Conservation (phyloP, 2,797 vertebrate genomes). For the Melanotaenia pygmaea region DNA sequence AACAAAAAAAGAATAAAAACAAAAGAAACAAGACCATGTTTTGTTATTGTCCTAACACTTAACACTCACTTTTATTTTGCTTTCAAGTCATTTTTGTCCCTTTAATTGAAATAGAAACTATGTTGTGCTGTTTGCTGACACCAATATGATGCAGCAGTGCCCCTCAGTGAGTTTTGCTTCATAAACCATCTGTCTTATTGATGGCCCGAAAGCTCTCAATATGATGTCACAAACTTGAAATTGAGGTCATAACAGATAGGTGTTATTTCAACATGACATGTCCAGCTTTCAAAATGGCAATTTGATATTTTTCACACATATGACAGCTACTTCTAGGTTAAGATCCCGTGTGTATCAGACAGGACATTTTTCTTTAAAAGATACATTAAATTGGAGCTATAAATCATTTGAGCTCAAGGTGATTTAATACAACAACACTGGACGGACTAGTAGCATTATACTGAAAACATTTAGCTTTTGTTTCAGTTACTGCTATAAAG, state of each 20-base stretch:
- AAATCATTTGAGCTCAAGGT: conserved; percentile 29
- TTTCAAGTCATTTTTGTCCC: conserved; percentile 20
- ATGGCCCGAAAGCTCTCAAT: conserved; percentile 43
- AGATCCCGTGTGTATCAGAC: conserved; percentile 28
- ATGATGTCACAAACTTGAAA: conserved; percentile 58
- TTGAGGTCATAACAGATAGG: conserved; percentile 54
- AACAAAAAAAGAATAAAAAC: conserved; percentile 8
- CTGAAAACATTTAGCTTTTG: not conserved
- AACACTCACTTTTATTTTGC: conserved; percentile 38
- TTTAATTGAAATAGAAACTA: conserved; percentile 52
- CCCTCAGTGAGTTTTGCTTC: conserved; percentile 23
- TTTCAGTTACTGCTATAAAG: not conserved
- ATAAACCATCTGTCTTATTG: conserved; percentile 49
- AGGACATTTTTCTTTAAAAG: conserved; percentile 23
- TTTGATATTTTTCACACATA: conserved; percentile 29
- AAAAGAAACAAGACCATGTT: conserved; percentile 19
- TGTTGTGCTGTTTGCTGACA: conserved; percentile 25
- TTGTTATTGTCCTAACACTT: conserved; percentile 16
- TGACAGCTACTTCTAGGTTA: conserved; percentile 46
- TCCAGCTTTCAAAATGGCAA: conserved; percentile 32
- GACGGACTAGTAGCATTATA: not conserved
- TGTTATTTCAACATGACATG: conserved; percentile 54
- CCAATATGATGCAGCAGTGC: conserved; percentile 19
- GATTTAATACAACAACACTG: conserved; percentile 10
- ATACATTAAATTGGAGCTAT: conserved; percentile 22